A percentile compares a stretch with the other conserved stretches of the same genome.
Conservation (phyloP, 2,113 vertebrate genomes). For the Indicator indicator region DNA sequence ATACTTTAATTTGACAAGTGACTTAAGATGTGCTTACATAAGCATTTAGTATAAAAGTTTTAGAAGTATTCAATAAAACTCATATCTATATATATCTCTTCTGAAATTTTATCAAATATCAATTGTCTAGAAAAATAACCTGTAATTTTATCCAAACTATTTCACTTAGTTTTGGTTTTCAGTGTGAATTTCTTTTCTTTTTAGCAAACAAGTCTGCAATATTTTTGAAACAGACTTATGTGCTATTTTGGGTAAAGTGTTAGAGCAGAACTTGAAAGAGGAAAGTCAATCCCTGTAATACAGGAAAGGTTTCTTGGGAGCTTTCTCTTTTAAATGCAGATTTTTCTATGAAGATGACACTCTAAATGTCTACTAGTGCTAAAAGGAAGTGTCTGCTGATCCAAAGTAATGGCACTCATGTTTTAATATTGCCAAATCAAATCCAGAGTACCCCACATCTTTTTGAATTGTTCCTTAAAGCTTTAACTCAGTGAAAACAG, state of each 20-base stretch:
- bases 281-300: neutral
- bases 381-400: neutral
- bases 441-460: neutral
- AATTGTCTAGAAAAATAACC: neutral
- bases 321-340: neutral
- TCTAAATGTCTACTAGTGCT: neutral
- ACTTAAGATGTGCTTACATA: neutral
- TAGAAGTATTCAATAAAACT: neutral
- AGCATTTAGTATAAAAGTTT: neutral
- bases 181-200: neutral
- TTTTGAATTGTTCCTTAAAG: neutral
- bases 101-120: neutral
- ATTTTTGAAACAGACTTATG: neutral
- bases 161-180: neutral
- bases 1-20: neutral
- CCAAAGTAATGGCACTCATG: neutral
- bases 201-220: neutral
- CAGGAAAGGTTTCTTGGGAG: neutral
- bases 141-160: neutral
- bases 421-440: neutral
- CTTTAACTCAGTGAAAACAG: neutral
- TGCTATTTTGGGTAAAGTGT: neutral
- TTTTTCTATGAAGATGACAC: neutral
- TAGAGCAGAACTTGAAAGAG: neutral
- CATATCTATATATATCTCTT: neutral